Evolutionary conservation across 2,888 invertebrate species (phyloP).

Genomic region (Chouioia cunea): DNA sequence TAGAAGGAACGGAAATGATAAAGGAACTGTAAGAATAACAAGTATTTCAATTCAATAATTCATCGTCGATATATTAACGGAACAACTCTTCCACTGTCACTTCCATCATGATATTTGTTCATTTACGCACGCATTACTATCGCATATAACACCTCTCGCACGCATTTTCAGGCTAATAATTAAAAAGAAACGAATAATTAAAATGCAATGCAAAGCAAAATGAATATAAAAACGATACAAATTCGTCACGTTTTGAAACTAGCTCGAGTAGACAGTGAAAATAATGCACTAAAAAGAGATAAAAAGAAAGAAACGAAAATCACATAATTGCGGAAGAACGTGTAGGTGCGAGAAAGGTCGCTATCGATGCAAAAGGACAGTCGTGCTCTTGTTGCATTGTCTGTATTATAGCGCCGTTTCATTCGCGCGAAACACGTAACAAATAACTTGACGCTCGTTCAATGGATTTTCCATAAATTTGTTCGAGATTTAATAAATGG

Average conservation of each 20-base stretch:
- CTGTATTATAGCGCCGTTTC: conserved; percentile 19
- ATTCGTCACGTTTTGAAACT: too few relatives aligned
- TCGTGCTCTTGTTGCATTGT: background rate
- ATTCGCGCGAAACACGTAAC: background rate
- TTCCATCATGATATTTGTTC: conserved; percentile 11
- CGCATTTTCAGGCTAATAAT: conserved; percentile 17
- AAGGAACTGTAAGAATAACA: conserved; percentile 7
- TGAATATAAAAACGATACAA: too few relatives aligned
- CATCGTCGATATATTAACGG: conserved; percentile 40
- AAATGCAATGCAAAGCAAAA: background rate
- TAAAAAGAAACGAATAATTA: conserved; percentile 12
- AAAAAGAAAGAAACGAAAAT: conserved; percentile 13
- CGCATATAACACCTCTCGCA: background rate
- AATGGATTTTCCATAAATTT: too few relatives aligned
- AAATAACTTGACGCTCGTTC: too few relatives aligned
- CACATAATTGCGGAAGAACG: conserved; percentile 41
- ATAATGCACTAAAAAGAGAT: background rate
- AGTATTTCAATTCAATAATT: conserved; percentile 36
- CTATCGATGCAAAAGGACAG: conserved; percentile 31
- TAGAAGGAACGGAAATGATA: background rate
- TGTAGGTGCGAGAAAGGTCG: conserved; percentile 21
- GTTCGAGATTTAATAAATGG: too few relatives aligned
- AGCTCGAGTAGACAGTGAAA: background rate
- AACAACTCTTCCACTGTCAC: conserved; percentile 41
- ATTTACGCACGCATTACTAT: conserved; percentile 17